Base-by-base conservation (phyloP, 2,797 vertebrate genomes). In the Onychomys leucogaster region DNA sequence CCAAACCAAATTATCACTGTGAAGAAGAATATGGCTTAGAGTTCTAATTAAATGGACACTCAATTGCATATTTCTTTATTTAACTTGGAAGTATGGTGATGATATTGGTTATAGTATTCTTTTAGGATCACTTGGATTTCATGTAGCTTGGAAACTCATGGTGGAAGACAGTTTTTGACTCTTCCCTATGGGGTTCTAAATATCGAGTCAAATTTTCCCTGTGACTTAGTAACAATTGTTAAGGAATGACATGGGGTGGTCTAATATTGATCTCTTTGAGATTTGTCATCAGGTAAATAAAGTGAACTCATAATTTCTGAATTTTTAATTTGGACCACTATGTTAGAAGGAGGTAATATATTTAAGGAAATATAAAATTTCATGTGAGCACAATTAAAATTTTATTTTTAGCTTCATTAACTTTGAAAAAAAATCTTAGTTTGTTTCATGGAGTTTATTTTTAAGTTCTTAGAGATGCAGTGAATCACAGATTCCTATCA, bases 391-490 rank as follows among this genome's bases (percentile, higher is more conserved):
- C 73, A 83, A 57, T 77, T 55, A 93, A 94, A 76, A 63, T 12
- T 88, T 81, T 59, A 61, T 85, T 81, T 29, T 67, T 34, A 41
- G 8, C 3, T 1, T 85, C 11, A 59, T 85, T 93, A 85, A 67
- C 46, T 94, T 94, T 52, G 91, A 88, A 93, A 93, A 93, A 81
- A n/a, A 25, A 14, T 34, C 49, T 57, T 88, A 16, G 6, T 32
- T 7, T 75, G 84, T 43, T 82, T 93, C 17, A 32, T 7, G 71
- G 0, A 43, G 16, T 27, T 92, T 49, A 86, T 43, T n/a, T 84
- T 52, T 87, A 16, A 89, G 49, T 78, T 90, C 29, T 77, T 41
- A 90, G 82, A 91, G 63, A 34, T 43, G 9, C 55, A 87, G 13
- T 65, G 11, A 59, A 94, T 57, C 29, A 92, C 13, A 46, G 71